Evolutionary conservation across 2,888 invertebrate genomes (phyloP).

Genomic region (Hydroisotoma schaefferi): DNA sequence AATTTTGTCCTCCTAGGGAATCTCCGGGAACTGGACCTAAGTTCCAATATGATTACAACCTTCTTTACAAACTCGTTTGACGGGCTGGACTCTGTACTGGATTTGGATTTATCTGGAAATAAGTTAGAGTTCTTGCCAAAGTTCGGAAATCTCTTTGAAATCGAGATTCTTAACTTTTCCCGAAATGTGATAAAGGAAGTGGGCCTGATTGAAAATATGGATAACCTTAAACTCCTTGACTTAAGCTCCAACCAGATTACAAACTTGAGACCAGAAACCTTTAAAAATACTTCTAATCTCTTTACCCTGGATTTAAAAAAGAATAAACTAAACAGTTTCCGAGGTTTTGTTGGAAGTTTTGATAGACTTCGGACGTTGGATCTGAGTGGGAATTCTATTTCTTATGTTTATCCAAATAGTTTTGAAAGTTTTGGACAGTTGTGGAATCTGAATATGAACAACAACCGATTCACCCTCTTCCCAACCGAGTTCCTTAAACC

Average conservation of each 20-base stretch:
- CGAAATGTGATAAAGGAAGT: slow-evolving; percentile 49
- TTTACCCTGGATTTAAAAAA: slow-evolving; percentile 50
- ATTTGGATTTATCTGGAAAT: slow-evolving; percentile 70
- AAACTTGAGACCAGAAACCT: slow-evolving; percentile 44
- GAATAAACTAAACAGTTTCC: slow-evolving; percentile 45
- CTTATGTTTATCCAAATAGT: slow-evolving; percentile 77
- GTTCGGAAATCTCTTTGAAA: slow-evolving; percentile 52
- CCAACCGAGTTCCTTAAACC: slow-evolving; percentile 77
- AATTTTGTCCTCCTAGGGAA: slow-evolving; percentile 49
- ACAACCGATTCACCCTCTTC: slow-evolving; percentile 79
- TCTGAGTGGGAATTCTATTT: slow-evolving; percentile 68
- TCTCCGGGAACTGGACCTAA: slow-evolving; percentile 72
- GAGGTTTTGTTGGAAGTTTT: slow-evolving; percentile 43
- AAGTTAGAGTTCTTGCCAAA: slow-evolving; percentile 67
- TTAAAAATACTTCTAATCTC: slow-evolving; percentile 46
- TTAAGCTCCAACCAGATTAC: slow-evolving; percentile 69
- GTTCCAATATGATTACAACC: slow-evolving; percentile 46
- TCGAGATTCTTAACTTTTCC: slow-evolving; percentile 50
- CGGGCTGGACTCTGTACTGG: slow-evolving; percentile 64
- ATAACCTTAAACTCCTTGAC: slow-evolving; percentile 65
- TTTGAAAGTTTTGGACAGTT: slow-evolving; percentile 79
- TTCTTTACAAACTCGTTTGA: slow-evolving; percentile 57
- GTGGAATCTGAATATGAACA: slow-evolving; percentile 64
- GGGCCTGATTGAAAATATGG: slow-evolving; percentile 30
- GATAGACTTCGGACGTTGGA: slow-evolving; percentile 36